Evolutionary conservation across 2,113 vertebrate species (phyloP).

Genomic region (Ptychochromis oligacanthus): DNA sequence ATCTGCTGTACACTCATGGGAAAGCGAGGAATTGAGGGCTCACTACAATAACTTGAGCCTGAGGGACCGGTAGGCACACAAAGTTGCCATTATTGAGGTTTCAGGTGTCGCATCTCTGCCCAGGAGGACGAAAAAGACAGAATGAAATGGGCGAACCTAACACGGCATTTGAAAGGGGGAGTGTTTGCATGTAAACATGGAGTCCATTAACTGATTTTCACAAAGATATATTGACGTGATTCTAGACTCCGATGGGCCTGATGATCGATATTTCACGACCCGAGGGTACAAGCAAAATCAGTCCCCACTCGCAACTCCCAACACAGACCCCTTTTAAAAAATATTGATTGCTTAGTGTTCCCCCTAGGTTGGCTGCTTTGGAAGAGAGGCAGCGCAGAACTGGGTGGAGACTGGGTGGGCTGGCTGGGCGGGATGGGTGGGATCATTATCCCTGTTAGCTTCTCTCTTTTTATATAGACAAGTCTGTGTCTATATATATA

Average conservation of each 20-base stretch:
- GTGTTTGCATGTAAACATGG: slow-evolving; percentile 52
- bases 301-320: slow-evolving; percentile 35
- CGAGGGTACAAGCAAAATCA: slow-evolving; percentile 41
- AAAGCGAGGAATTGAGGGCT: slow-evolving; percentile 52
- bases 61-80: neutral
- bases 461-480: neutral
- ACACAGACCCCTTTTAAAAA: slow-evolving; percentile 39
- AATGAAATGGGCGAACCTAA: slow-evolving; percentile 6
- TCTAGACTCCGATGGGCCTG: slow-evolving; percentile 10
- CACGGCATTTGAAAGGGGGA: neutral
- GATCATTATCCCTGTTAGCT: neutral
- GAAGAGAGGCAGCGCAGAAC: neutral
- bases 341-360: slow-evolving; percentile 48
- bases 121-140: slow-evolving; percentile 2
- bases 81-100: slow-evolving; percentile 17
- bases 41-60: slow-evolving; percentile 38
- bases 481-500: no score
- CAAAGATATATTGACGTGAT: slow-evolving; percentile 31
- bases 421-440: neutral
- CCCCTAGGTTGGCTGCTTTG: neutral
- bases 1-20: slow-evolving; percentile 66
- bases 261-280: slow-evolving; percentile 52
- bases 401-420: neutral
- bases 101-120: slow-evolving; percentile 33
- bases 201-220: slow-evolving; percentile 53